Base-by-base conservation (phyloP, 2,888 invertebrate genomes). In the Ypsolopha sequella region DNA sequence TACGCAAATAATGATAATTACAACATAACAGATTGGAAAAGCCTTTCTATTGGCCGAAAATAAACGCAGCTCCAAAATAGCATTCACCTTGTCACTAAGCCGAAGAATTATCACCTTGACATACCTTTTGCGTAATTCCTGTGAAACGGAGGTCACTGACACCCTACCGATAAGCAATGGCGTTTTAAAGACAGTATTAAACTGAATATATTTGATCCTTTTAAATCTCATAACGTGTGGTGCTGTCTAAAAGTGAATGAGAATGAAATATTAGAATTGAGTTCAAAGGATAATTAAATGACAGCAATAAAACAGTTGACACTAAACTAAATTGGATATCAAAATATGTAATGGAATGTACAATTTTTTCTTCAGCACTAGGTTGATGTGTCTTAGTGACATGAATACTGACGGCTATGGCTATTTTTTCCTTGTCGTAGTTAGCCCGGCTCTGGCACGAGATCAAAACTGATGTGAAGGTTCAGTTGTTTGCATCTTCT, bases 351-450 rank as follows among this genome's bases (percentile, higher is more conserved):
- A 24, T 24, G 24, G 24, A 24, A 24, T 24, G 4, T 24, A 24
- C 2, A 24, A 24, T 24, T 24, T 24, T 4, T 24, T 24, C n/a
- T n/a, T n/a, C n/a, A n/a, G n/a, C n/a, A n/a, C n/a, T n/a, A n/a
- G n/a, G n/a, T n/a, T n/a, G n/a, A n/a, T n/a, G n/a, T n/a, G n/a
- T n/a, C n/a, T n/a, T n/a, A 41, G 50, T 50, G 50, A 50, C 35
- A 46, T 38, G 24, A 47, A 47, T 51, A 46, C 51, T 46, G 24
- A n/a, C 43, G 43, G 43, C 45, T n/a, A 79, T 63, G 67, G 72
- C 73, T 80, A 81, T 82, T 85, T 82, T 82, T 82, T 78, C 73
- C 74, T 71, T 68, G 73, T 71, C 74, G 73, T 71, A 69, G 75
- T 76, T 75, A 65, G 73, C 72, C 75, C 70, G 61, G 51, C 66